Conservation (phyloP, 2,113 vertebrate genomes). For the Tonatia bakeri region DNA sequence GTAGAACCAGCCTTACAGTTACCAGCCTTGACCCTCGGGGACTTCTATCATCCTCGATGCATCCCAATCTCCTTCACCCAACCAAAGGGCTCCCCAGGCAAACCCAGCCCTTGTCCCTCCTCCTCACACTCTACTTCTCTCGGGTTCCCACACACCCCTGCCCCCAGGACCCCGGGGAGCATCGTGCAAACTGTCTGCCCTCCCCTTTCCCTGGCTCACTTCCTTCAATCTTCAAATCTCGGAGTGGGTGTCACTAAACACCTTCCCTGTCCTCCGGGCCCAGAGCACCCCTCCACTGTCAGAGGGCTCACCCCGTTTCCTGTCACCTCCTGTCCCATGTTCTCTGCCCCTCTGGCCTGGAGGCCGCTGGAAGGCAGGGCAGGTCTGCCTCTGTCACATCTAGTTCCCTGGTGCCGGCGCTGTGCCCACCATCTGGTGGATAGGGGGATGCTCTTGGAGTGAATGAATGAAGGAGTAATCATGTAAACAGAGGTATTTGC, state of each 20-base stretch:
- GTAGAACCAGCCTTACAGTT: neutral
- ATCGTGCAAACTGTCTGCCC: no score
- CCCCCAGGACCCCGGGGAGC: no score
- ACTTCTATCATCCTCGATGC: neutral
- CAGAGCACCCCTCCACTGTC: no score
- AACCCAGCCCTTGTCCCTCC: neutral
- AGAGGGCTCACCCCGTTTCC: neutral
- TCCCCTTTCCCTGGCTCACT: neutral
- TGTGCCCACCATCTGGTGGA: neutral
- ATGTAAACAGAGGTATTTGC: constrained; percentile 3
- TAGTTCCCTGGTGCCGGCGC: accelerated
- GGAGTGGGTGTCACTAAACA: neutral
- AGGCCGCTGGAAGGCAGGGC: neutral
- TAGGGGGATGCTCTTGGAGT: neutral
- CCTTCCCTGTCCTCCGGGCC: no score
- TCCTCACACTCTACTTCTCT: neutral
- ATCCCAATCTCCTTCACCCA: neutral
- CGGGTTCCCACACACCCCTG: neutral
- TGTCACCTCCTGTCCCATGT: neutral
- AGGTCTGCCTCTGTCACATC: neutral
- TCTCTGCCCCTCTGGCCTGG: neutral
- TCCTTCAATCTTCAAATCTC: neutral
- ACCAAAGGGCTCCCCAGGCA: neutral
- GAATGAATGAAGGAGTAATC: neutral
- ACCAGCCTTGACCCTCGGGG: no score